Evolutionary conservation across 2,888 invertebrate species (phyloP).

Genomic region (Acleris holmiana): DNA sequence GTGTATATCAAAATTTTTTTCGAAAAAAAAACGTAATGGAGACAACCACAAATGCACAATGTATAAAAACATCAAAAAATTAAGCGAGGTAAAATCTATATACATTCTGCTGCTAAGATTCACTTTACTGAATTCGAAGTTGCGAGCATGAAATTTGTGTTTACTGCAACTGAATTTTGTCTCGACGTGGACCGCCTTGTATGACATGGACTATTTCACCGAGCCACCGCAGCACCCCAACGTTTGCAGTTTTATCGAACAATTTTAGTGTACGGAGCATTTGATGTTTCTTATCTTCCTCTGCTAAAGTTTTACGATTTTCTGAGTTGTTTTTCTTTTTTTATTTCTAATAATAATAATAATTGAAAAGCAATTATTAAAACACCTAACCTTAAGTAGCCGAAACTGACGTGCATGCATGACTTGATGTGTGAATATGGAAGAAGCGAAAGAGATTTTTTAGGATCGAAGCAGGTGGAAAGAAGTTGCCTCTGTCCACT

Average conservation of each 20-base stretch:
- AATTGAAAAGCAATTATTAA: no score
- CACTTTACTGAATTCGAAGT: not conserved
- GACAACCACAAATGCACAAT: no score
- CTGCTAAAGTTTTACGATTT: not conserved
- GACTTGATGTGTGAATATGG: no score
- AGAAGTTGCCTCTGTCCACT: no score
- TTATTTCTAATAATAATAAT: no score
- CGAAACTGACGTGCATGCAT: no score
- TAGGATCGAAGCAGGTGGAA: no score
- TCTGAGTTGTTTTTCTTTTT: no score
- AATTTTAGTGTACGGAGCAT: not conserved
- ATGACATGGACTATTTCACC: constrained; percentile 9
- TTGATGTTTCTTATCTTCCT: not conserved
- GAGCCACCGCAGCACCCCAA: not conserved
- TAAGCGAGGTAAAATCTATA: not conserved
- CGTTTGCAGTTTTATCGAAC: not conserved
- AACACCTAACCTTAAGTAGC: no score
- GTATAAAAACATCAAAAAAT: not conserved
- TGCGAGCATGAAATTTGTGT: not conserved
- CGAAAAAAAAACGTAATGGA: no score
- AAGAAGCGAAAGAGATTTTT: no score
- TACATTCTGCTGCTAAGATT: not conserved
- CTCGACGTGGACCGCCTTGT: constrained; percentile 3
- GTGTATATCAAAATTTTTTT: no score
- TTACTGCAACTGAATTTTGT: not conserved